phyloP scores from a whole-genome alignment of 2,113 vertebrate genomes.

The Struthio camelus region DNA sequence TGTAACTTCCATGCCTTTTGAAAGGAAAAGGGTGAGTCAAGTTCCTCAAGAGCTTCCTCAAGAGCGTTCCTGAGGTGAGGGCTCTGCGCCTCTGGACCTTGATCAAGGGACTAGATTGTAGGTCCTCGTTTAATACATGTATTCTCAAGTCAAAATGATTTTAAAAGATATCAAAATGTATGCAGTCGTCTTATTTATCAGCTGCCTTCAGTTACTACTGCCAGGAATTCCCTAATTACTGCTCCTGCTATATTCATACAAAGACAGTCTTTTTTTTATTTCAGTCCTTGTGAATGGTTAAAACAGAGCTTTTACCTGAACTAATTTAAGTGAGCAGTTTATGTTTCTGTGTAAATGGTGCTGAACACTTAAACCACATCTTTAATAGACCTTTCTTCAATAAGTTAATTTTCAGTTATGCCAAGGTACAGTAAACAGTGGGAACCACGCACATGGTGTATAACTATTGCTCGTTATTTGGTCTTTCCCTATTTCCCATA shows the following conservation, averaged over 20 bases:
- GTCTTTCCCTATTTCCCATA: neutral
- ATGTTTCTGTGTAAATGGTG: neutral
- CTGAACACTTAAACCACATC: neutral
- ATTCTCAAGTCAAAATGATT: neutral
- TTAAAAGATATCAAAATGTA: neutral
- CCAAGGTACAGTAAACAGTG: neutral
- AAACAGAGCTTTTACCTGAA: neutral
- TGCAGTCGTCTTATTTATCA: neutral
- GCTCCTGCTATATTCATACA: neutral
- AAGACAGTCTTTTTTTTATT: neutral
- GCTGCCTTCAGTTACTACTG: neutral
- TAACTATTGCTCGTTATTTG: neutral
- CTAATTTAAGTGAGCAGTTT: neutral
- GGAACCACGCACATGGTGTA: neutral
- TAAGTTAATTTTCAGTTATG: neutral
- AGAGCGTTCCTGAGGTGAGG: neutral
- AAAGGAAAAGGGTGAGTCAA: neutral
- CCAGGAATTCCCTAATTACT: neutral
- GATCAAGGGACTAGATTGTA: neutral
- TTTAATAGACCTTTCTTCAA: neutral
- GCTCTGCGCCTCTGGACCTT: neutral
- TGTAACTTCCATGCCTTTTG: neutral
- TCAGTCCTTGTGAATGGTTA: neutral
- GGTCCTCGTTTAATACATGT: neutral
- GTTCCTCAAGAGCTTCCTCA: rapidly evolving